A percentile compares a stretch with the other conserved stretches of the same genome.
These are phyloP conservation scores for Mercenaria mercenaria DNA, from an alignment of 1,140 invertebrate species.

Conservation along the genomic window DNA sequence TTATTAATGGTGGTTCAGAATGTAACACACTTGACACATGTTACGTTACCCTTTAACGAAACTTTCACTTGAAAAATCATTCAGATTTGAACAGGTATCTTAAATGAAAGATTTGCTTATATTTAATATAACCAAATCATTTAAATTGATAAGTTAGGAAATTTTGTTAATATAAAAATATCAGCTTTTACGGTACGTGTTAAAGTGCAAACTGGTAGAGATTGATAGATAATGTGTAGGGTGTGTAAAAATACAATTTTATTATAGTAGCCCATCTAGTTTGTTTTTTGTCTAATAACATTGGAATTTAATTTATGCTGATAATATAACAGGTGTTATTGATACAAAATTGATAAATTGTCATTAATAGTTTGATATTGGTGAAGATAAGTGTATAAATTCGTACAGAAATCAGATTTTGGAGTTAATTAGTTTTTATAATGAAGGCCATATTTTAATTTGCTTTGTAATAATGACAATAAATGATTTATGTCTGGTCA, in stretches of 20 bases:
- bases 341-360: neutral
- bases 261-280: neutral
- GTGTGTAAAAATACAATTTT: neutral
- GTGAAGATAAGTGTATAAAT: neutral
- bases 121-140: no score
- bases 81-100: no score
- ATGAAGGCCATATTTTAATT: neutral
- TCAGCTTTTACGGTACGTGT: neutral
- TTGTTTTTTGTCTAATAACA: neutral
- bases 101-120: no score
- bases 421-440: neutral
- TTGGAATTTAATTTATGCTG: neutral
- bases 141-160: no score
- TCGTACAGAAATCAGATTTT: neutral
- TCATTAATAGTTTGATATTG: neutral
- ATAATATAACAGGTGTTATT: constrained; percentile 20
- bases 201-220: neutral
- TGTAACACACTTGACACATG: no score
- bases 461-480: neutral
- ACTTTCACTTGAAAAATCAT: no score
- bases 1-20: no score
- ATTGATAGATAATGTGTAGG: neutral
- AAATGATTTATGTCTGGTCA: neutral
- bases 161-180: no score
- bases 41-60: no score